phyloP scores from a whole-genome alignment of 2,113 vertebrate genomes.

The Vimba vimba region DNA sequence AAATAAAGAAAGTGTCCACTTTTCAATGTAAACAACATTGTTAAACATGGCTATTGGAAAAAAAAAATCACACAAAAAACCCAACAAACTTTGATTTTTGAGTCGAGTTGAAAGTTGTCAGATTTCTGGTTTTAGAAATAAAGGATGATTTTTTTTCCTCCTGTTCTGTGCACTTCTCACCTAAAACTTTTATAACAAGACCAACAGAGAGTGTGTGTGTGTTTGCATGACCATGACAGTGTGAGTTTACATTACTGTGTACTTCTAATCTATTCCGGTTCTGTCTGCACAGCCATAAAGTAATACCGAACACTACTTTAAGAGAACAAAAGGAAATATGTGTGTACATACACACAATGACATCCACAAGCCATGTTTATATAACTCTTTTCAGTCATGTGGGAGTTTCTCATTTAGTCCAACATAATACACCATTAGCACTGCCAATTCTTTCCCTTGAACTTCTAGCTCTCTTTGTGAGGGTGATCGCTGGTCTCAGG shows the following conservation, averaged over 20 bases:
- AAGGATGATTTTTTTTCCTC: too few relatives aligned
- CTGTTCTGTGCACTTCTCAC: background rate
- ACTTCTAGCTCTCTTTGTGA: constrained; percentile 16
- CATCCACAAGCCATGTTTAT: constrained; percentile 36
- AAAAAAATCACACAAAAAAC: background rate
- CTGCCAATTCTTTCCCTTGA: constrained; percentile 13
- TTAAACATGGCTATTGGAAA: background rate
- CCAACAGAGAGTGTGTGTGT: too few relatives aligned
- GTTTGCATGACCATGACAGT: background rate
- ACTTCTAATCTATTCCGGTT: constrained; percentile 1
- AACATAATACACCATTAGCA: constrained; percentile 42
- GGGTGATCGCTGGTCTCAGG: constrained; percentile 18
- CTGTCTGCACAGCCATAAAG: background rate
- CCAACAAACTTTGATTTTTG: background rate
- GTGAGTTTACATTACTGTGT: background rate
- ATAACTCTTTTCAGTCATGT: constrained; percentile 25
- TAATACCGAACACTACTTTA: background rate
- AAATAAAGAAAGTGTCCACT: background rate
- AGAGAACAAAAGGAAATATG: background rate
- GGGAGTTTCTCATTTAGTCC: constrained; percentile 38
- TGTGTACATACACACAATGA: background rate
- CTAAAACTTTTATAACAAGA: background rate
- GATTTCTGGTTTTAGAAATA: background rate
- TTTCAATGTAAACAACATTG: background rate
- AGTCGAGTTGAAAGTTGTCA: background rate